Base-by-base conservation (phyloP, 2,113 vertebrate species). In the Serilophus lunatus region DNA sequence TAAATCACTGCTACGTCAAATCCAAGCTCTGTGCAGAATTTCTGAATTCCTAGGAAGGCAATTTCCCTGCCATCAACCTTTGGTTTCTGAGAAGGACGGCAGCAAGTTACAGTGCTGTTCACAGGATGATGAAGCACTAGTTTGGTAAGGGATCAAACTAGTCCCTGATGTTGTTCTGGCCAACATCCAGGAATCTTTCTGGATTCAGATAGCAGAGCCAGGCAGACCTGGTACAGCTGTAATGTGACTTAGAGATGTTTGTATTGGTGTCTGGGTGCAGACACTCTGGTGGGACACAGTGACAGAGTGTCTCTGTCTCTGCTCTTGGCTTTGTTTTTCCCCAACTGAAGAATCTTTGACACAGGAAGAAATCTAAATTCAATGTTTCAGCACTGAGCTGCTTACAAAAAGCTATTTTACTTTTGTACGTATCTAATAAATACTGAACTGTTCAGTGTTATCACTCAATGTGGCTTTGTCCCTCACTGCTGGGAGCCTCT, bases 1-100 rank as follows among this genome's bases (percentile, higher is more conserved):
- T 92, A 90, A 96, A 95, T 96, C 86, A 96, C 56, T 84, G 60
- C 77, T 88, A 80, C 60, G 60, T 38, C 35, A 56, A 19, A 90
- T 96, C 72, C 38, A 83, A 81, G 66, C 56, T 80, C 88, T 74
- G 64, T 92, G 83, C 72, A 83, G 63, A 92, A 81, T 81, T 83
- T 91, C 54, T 35, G 42, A 90, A 33, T 63, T 90, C 90, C 57
- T 90, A 54, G 42, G 79, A 88, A 75, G 64, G 24, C 24, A 26
- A 81, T 92, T 90, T 51, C 16, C 19, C 42, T 88, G 71, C 59
- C 42, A 74, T 45, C 49, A 70, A 16, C 18, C 56, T 70, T 78
- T 81, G 38, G 38, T 83, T 92, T 88, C 76, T 63, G 60, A 83
- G 56, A 56, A 93, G 45, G 61, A 70, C 25, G 59, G 28, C 19